Percentiles rank a stretch among this genome's conserved stretches.
Evolutionary conservation across 2,797 vertebrate species (phyloP).

Genomic region (Selene dorsalis): DNA sequence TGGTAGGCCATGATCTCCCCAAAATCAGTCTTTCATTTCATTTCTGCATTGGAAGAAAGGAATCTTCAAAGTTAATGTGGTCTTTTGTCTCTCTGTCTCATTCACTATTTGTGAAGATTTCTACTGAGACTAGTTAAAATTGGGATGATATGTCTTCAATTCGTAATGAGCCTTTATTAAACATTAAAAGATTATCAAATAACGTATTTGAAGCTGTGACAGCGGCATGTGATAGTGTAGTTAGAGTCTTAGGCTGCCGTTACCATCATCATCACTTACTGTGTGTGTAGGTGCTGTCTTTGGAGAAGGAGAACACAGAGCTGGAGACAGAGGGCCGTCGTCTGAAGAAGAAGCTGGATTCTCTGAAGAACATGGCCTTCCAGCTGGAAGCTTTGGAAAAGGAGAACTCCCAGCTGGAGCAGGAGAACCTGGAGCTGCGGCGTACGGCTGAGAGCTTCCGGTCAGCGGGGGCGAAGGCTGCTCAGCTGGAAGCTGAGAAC

Average conservation of each 20-base stretch:
- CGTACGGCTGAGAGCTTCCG: slow-evolving; percentile 91
- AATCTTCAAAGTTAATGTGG: not conserved
- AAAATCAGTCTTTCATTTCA: not conserved
- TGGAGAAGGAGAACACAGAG: slow-evolving; percentile 95
- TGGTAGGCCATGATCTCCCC: not conserved
- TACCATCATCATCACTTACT: not conserved
- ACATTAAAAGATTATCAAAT: not conserved
- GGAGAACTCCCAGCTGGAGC: slow-evolving; percentile 94
- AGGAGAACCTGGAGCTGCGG: slow-evolving; percentile 93
- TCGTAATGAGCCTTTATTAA: not conserved
- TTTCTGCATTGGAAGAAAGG: not conserved
- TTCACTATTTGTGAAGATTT: slow-evolving; percentile 9
- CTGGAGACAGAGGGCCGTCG: slow-evolving; percentile 92
- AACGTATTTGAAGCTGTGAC: not conserved
- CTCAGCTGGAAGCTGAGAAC: slow-evolving; percentile 94
- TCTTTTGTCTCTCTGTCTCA: not conserved
- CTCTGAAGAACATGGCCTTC: slow-evolving; percentile 91
- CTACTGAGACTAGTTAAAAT: not conserved
- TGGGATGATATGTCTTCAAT: not conserved
- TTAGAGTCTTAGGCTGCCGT: not conserved
- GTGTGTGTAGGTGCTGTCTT: slow-evolving; percentile 70
- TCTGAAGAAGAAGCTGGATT: slow-evolving; percentile 92
- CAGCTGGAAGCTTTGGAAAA: slow-evolving; percentile 95
- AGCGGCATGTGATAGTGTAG: not conserved
- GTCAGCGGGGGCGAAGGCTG: slow-evolving; percentile 88